Evolutionary conservation across 1,140 invertebrate species (phyloP).

Genomic region (Triops longicaudatus): DNA sequence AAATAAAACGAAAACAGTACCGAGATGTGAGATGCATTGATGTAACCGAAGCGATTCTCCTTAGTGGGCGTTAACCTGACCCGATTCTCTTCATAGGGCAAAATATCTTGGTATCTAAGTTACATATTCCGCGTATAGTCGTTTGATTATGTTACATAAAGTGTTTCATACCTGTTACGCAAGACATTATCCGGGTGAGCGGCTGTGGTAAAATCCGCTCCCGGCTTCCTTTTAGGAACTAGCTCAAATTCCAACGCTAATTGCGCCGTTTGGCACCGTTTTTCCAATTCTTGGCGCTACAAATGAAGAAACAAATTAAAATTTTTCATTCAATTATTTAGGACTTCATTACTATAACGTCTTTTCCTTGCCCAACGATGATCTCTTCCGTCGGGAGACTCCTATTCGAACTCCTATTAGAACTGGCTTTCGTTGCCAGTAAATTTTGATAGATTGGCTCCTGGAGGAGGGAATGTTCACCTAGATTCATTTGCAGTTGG

Average conservation of each 20-base stretch:
- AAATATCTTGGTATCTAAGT: slow-evolving; percentile 55
- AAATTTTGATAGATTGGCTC: slow-evolving; percentile 74
- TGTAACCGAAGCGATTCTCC: slow-evolving; percentile 74
- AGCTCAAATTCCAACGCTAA: slow-evolving; percentile 79
- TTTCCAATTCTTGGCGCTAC: slow-evolving; percentile 69
- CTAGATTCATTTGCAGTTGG: not conserved
- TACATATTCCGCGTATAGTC: not conserved
- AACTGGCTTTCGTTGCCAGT: slow-evolving; percentile 6
- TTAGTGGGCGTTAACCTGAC: slow-evolving; percentile 64
- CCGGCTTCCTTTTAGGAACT: slow-evolving; percentile 66
- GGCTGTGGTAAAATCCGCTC: slow-evolving; percentile 57
- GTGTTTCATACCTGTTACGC: slow-evolving; percentile 41
- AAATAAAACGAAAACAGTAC: slow-evolving; percentile 41
- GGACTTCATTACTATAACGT: slow-evolving; percentile 2
- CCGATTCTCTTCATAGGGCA: slow-evolving; percentile 82
- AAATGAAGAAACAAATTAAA: slow-evolving; percentile 30
- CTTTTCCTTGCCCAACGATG: not conserved
- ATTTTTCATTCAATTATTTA: not conserved
- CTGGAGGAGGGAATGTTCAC: not conserved
- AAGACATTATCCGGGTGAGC: slow-evolving; percentile 53
- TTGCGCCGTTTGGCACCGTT: slow-evolving; percentile 67
- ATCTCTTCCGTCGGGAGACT: not conserved
- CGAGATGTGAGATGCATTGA: slow-evolving; percentile 80
- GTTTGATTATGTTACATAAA: not conserved
- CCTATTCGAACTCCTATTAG: slow-evolving; percentile 6